Base-by-base conservation (phyloP, 2,888 invertebrate genomes). In the Notodonta dromedarius region DNA sequence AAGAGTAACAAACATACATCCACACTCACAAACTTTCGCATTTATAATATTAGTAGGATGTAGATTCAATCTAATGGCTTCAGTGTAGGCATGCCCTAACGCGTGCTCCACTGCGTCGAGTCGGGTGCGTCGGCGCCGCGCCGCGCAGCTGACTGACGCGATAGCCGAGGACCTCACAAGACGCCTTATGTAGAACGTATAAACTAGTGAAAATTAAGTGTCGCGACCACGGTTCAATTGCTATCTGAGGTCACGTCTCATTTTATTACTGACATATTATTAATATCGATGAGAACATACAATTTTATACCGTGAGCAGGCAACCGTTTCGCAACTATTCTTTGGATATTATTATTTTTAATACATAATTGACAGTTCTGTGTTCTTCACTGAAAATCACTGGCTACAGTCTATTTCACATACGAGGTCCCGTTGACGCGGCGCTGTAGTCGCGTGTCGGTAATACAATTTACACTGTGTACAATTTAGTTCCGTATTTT, bases 141-240 rank as follows among this genome's bases (percentile, higher is more conserved):
- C 58, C 71, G 42, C 11, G 8, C 11, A 1, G 42, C 42, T 24
- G 24, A 24, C 52, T 32, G 54, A 7, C n/a, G 54, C 63, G 86
- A 84, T 85, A 84, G 74, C 73, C 69, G 63, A 68, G 67, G 91
- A 90, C 91, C 91, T 85, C 91, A 91, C 91, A 91, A 90, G 91
- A 82, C 74, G 91, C 73, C 74, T 69, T 83, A 88, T 88, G 83
- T 91, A 84, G 88, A 88, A 84, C 90, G 84, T 79, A 88, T 89
- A 88, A 86, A 90, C 85, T 89, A 88, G 88, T 89, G 91, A 91
- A 92, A 92, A 91, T 91, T 86, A 91, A 91, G 89, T 91, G 91
- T 91, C 83, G 84, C 80, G 82, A 78, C 80, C 79, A 83, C 83
- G 85, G 90, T 83, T 89, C 91, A 86, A 71, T 76, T 79, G 74